Percentiles rank a stretch among this genome's conserved stretches.
phyloP scores from a whole-genome alignment of 2,797 vertebrate genomes.

The Squalus acanthias region DNA sequence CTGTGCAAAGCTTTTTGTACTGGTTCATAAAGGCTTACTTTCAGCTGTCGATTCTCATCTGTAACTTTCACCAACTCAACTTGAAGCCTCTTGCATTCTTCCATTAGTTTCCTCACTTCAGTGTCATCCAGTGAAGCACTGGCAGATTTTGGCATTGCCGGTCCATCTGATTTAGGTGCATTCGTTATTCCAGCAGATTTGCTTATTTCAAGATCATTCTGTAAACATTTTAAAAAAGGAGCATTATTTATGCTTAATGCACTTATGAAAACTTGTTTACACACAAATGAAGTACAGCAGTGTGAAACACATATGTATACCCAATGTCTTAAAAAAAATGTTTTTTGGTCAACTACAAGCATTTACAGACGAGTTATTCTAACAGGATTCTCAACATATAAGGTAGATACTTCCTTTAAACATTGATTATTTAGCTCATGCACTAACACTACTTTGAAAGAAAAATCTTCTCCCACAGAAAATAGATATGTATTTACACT shows the following conservation, averaged over 20 bases:
- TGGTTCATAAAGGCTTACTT: slow-evolving; percentile 60
- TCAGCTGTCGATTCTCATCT: slow-evolving; percentile 88
- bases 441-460: not conserved
- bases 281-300: not conserved
- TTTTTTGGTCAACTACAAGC: not conserved
- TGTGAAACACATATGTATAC: not conserved
- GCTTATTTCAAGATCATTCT: slow-evolving; percentile 79
- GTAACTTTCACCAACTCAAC: slow-evolving; percentile 76
- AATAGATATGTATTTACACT: not conserved
- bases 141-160: slow-evolving; percentile 61
- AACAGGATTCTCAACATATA: not conserved
- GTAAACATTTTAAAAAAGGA: slow-evolving; percentile 46
- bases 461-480: not conserved
- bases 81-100: slow-evolving; percentile 91
- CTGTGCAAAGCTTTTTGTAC: not conserved
- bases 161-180: slow-evolving; percentile 71
- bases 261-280: not conserved
- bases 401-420: not conserved
- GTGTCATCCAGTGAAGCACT: slow-evolving; percentile 68
- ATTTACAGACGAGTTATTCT: not conserved
- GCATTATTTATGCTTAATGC: not conserved
- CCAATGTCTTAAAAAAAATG: not conserved
- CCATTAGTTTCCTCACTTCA: slow-evolving; percentile 82
- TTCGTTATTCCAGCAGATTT: slow-evolving; percentile 70
- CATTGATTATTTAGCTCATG: not conserved